Conservation (phyloP, 2,113 vertebrate genomes). For the Neodon shergylaensis region DNA sequence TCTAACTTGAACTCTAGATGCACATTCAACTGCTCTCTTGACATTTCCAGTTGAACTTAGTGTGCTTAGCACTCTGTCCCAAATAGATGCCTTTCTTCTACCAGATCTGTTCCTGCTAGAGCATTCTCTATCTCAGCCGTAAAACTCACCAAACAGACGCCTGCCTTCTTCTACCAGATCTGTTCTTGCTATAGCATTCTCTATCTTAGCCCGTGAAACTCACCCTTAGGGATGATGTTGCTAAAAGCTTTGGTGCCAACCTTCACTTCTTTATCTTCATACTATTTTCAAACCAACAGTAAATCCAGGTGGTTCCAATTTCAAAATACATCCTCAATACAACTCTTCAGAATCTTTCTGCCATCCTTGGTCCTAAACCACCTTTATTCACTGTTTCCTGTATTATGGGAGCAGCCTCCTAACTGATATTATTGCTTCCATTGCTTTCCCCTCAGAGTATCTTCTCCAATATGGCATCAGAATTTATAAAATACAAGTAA, state of each 20-base stretch:
- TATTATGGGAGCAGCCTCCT: neutral
- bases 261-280: neutral
- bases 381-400: neutral
- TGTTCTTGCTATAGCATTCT: neutral
- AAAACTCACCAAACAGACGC: neutral
- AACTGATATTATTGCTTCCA: neutral
- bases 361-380: neutral
- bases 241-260: neutral
- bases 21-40: neutral
- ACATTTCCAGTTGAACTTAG: neutral
- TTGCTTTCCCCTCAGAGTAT: neutral
- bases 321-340: neutral
- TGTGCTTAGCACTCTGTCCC: neutral
- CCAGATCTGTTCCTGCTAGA: neutral
- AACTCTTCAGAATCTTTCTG: neutral
- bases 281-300: neutral
- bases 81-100: neutral
- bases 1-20: neutral
- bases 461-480: neutral
- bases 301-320: neutral
- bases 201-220: neutral
- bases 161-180: too few species aligned
- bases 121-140: neutral
- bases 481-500: neutral
- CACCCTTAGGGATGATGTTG: neutral